A percentile compares a stretch with the other conserved stretches of the same genome.
Evolutionary conservation across 2,113 vertebrate genomes (phyloP).

Genomic region (Rhinopithecus roxellana): DNA sequence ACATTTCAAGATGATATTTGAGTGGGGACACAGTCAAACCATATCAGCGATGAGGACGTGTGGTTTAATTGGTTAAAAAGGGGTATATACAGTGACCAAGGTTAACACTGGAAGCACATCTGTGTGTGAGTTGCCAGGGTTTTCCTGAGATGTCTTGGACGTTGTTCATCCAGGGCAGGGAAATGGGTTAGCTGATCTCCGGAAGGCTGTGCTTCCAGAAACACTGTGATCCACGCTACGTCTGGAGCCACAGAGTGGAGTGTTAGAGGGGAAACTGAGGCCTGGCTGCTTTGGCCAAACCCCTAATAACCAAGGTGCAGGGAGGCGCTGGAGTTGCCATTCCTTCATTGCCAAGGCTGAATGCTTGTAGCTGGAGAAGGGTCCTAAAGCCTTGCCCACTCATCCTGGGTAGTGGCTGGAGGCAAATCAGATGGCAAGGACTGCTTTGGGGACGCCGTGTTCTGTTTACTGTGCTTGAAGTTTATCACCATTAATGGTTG

Average conservation of each 20-base stretch:
- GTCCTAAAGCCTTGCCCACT: fast-evolving
- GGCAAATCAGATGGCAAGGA: fast-evolving
- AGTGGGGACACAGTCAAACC: too few relatives aligned
- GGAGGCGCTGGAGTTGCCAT: not conserved
- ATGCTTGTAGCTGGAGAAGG: not conserved
- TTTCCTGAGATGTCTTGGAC: not conserved
- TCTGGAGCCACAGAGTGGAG: not conserved
- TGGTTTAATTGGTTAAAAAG: not conserved
- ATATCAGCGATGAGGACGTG: fast-evolving
- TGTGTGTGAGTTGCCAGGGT: not conserved
- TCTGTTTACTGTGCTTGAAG: not conserved
- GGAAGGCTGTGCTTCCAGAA: fast-evolving
- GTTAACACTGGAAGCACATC: fast-evolving
- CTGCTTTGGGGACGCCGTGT: not conserved
- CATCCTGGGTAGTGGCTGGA: not conserved
- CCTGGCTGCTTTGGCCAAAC: fast-evolving
- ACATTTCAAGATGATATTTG: too few relatives aligned
- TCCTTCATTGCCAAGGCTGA: not conserved
- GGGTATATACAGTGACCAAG: fast-evolving
- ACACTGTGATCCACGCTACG: not conserved
- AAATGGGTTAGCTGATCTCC: not conserved
- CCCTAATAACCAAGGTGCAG: not conserved
- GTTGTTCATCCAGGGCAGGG: fast-evolving
- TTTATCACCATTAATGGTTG: not conserved
- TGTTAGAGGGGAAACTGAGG: not conserved